These are phyloP conservation scores for Heliconius charithonia DNA, from an alignment of 2,888 invertebrate species.

Conservation along the genomic window DNA sequence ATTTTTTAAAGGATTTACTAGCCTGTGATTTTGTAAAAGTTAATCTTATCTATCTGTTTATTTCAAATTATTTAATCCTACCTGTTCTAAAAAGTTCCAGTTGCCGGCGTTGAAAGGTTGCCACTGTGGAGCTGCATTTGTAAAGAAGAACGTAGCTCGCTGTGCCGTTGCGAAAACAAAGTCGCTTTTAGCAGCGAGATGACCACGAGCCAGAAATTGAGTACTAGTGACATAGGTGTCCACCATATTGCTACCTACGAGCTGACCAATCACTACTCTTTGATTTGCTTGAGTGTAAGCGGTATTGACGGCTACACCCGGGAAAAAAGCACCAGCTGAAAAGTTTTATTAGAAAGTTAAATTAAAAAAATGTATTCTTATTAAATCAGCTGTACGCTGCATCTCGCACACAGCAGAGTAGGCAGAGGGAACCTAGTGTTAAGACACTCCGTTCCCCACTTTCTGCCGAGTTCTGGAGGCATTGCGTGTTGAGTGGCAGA, in stretches of 20 bases:
- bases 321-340: conserved; percentile 78
- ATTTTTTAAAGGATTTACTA: too few species aligned
- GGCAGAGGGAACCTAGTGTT: too few species aligned
- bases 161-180: conserved; percentile 81
- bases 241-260: conserved; percentile 65
- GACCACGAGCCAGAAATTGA: conserved; percentile 80
- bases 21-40: too few species aligned
- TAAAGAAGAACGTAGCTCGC: conserved; percentile 81
- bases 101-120: conserved; percentile 80
- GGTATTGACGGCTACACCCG: conserved; percentile 69
- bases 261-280: conserved; percentile 59
- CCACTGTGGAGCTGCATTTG: conserved; percentile 86
- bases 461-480: too few species aligned
- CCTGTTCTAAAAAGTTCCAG: conserved; percentile 72
- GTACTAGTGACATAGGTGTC: conserved; percentile 74
- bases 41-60: too few species aligned
- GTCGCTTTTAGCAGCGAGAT: conserved; percentile 81
- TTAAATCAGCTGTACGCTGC: too few species aligned
- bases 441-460: too few species aligned
- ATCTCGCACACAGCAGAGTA: too few species aligned
- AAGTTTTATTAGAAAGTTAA: conserved; percentile 28
- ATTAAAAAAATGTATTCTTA: too few species aligned
- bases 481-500: too few species aligned
- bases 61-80: conserved; percentile 28
- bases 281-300: conserved; percentile 71